A percentile compares a stretch with the other conserved stretches of the same genome.
Conservation (phyloP, 2,113 vertebrate genomes). For the Aegithalos caudatus region DNA sequence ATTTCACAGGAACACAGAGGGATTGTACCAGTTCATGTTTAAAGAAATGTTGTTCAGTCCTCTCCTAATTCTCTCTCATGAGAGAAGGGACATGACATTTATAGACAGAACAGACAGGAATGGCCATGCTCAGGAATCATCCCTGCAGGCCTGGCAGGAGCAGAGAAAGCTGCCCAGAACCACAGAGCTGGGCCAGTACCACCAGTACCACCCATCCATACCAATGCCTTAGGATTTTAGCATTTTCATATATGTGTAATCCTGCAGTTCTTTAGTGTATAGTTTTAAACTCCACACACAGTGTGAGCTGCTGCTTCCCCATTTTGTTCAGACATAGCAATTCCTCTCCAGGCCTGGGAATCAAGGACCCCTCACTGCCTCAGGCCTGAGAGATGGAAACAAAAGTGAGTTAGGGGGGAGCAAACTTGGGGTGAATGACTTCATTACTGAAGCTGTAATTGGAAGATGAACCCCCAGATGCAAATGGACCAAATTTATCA, state of each 20-base stretch:
- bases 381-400: accelerated
- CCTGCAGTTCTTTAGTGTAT: too few species aligned
- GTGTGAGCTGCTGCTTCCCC: neutral
- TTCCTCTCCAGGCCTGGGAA: neutral
- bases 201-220: neutral
- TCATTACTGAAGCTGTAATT: neutral
- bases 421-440: neutral
- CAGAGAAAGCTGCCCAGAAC: neutral
- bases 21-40: neutral
- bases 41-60: neutral
- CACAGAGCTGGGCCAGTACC: neutral
- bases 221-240: neutral
- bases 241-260: accelerated
- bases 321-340: neutral
- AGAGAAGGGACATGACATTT: too few species aligned
- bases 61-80: neutral
- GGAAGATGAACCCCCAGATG: too few species aligned
- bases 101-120: neutral
- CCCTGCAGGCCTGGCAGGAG: neutral
- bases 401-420: neutral
- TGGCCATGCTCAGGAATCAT: accelerated
- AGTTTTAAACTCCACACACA: accelerated
- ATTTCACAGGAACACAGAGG: neutral
- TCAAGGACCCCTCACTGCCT: neutral
- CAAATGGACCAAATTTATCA: neutral